Evolutionary conservation across 2,797 vertebrate species (phyloP).

Genomic region (Neostethus bicornis): DNA sequence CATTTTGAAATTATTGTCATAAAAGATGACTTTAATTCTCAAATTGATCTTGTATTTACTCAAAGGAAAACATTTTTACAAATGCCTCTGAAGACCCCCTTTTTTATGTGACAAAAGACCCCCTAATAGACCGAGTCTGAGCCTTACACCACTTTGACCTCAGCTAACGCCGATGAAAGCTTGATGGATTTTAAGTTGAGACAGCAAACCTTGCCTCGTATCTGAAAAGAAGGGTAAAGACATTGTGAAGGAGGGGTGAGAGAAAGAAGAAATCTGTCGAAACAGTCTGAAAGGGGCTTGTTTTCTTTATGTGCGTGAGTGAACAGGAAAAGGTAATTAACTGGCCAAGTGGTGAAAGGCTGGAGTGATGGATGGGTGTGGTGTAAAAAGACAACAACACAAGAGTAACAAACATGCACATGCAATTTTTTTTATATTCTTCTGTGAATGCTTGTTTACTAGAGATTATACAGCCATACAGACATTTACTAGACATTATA

Average conservation of each 20-base stretch:
- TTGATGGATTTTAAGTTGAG: slow-evolving; percentile 62
- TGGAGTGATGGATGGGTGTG: slow-evolving; percentile 74
- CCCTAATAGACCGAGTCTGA: slow-evolving; percentile 16
- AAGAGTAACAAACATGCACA: slow-evolving; percentile 29
- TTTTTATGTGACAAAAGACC: slow-evolving; percentile 17
- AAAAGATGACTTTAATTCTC: slow-evolving; percentile 5
- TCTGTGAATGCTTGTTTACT: slow-evolving; percentile 26
- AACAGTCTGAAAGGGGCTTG: slow-evolving; percentile 77
- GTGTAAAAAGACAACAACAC: slow-evolving; percentile 56
- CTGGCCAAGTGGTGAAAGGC: slow-evolving; percentile 73
- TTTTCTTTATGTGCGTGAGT: slow-evolving; percentile 77
- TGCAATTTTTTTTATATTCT: slow-evolving; percentile 19
- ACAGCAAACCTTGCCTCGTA: slow-evolving; percentile 32
- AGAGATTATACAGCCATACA: slow-evolving; percentile 32
- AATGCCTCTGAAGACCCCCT: slow-evolving; percentile 34
- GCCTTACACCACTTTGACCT: slow-evolving; percentile 30
- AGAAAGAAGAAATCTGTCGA: slow-evolving; percentile 70
- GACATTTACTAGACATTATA: slow-evolving; percentile 7
- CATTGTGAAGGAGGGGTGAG: slow-evolving; percentile 15
- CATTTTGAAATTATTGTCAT: neutral
- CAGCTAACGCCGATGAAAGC: slow-evolving; percentile 55
- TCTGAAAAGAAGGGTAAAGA: slow-evolving; percentile 22
- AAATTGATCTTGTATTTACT: slow-evolving; percentile 8
- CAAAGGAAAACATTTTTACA: slow-evolving; percentile 17
- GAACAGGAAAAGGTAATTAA: slow-evolving; percentile 81